phyloP scores from a whole-genome alignment of 1,140 invertebrate species.

The Sycobia sp. region DNA sequence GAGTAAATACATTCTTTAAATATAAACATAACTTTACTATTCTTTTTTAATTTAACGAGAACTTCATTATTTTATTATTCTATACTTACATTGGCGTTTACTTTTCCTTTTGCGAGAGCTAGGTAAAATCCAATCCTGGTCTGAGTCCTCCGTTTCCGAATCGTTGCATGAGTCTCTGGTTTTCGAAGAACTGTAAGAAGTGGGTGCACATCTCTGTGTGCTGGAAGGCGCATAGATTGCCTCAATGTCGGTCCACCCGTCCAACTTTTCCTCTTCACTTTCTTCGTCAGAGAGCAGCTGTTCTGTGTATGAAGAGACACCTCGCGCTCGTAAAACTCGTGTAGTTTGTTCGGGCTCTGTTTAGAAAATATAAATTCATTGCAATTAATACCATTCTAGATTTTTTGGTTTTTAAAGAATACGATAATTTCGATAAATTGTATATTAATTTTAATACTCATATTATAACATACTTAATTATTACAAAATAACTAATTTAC shows the following conservation, averaged over 20 bases:
- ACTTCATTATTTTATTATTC: too few relatives aligned
- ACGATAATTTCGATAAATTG: background rate
- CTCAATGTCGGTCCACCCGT: constrained; percentile 50
- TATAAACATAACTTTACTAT: too few relatives aligned
- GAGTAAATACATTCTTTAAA: too few relatives aligned
- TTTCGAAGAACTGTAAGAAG: constrained; percentile 35
- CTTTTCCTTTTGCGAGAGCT: constrained; percentile 54
- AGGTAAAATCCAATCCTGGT: constrained; percentile 58
- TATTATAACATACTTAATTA: too few relatives aligned
- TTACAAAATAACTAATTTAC: too few relatives aligned
- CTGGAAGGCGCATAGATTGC: constrained; percentile 42
- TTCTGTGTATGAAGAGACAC: constrained; percentile 55
- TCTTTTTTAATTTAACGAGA: too few relatives aligned
- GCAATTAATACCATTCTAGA: too few relatives aligned
- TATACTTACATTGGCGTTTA: constrained; percentile 53
- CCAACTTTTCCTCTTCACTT: constrained; percentile 47
- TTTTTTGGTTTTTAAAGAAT: too few relatives aligned
- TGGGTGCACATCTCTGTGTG: constrained; percentile 40
- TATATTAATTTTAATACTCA: background rate
- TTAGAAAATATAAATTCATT: too few relatives aligned
- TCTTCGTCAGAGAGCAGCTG: constrained; percentile 54
- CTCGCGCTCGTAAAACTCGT: constrained; percentile 52
- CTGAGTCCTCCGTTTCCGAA: constrained; percentile 52
- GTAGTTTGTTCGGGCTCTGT: constrained; percentile 39
- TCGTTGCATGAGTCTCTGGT: constrained; percentile 33